Conservation (phyloP, 2,797 vertebrate species). For the Cirrhinus molitorella region DNA sequence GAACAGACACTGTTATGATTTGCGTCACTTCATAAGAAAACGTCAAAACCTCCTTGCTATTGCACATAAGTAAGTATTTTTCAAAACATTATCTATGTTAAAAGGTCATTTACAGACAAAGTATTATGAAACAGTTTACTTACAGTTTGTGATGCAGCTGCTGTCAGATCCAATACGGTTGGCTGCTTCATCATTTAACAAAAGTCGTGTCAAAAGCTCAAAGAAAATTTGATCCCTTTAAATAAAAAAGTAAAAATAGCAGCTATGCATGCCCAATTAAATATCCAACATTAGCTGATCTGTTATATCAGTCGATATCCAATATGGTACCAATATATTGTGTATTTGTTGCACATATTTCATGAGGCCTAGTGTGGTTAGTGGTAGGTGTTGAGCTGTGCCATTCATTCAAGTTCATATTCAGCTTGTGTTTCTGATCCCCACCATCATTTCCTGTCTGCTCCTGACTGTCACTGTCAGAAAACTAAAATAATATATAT, state of each 20-base stretch:
- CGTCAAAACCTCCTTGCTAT: background rate
- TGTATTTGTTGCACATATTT: background rate
- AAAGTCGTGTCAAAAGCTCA: background rate
- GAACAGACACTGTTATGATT: background rate
- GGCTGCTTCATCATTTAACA: background rate
- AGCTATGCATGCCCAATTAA: background rate
- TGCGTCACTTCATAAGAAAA: background rate
- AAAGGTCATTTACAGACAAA: background rate
- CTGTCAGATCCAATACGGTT: background rate
- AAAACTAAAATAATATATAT: conserved; percentile 2
- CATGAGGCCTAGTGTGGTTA: background rate
- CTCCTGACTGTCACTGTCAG: background rate
- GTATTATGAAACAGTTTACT: background rate
- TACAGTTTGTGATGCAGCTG: background rate
- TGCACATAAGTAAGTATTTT: background rate
- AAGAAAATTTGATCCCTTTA: background rate
- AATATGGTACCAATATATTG: background rate
- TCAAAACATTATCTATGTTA: background rate
- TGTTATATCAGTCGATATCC: background rate
- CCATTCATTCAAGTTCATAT: background rate
- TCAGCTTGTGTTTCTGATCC: background rate
- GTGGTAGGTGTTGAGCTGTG: background rate
- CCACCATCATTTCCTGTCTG: background rate
- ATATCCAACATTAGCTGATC: background rate
- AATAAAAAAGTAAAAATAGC: background rate